Evolutionary conservation across 2,113 vertebrate genomes (phyloP).

Genomic region (Axis porcinus): DNA sequence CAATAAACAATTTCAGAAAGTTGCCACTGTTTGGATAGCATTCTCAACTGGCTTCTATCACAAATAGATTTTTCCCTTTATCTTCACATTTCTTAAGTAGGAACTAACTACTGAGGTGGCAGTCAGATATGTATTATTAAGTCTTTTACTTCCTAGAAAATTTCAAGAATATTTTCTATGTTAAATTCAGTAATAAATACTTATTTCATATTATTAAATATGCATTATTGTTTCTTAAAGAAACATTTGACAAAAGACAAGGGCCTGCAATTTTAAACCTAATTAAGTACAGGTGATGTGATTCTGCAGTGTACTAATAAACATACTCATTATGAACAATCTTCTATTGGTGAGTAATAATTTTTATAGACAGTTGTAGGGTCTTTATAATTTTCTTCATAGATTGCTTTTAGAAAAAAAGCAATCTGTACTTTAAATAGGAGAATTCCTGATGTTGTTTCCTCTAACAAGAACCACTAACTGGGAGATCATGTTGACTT

Average conservation of each 20-base stretch:
- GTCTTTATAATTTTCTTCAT: not conserved
- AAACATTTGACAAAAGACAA: not conserved
- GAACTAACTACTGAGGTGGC: not conserved
- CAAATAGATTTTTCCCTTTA: not conserved
- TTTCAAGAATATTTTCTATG: not conserved
- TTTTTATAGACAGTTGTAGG: not conserved
- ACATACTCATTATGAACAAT: not conserved
- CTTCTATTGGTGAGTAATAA: not conserved
- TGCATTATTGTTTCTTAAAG: not conserved
- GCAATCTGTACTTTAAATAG: not conserved
- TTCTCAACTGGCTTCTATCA: not conserved
- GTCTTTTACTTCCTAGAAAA: not conserved
- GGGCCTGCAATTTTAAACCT: not conserved
- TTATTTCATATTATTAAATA: not conserved
- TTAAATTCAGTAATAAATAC: not conserved
- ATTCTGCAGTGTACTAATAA: not conserved
- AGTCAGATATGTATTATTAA: not conserved
- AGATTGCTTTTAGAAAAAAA: not conserved
- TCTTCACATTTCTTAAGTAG: not conserved
- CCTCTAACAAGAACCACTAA: not conserved
- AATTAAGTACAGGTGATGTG: not conserved
- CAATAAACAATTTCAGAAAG: not conserved
- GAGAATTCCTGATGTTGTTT: not conserved
- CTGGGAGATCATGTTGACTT: not conserved
- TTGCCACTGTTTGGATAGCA: not conserved